These are phyloP conservation scores for Scomber scombrus DNA, from an alignment of 2,113 vertebrate genomes.

Conservation along the genomic window DNA sequence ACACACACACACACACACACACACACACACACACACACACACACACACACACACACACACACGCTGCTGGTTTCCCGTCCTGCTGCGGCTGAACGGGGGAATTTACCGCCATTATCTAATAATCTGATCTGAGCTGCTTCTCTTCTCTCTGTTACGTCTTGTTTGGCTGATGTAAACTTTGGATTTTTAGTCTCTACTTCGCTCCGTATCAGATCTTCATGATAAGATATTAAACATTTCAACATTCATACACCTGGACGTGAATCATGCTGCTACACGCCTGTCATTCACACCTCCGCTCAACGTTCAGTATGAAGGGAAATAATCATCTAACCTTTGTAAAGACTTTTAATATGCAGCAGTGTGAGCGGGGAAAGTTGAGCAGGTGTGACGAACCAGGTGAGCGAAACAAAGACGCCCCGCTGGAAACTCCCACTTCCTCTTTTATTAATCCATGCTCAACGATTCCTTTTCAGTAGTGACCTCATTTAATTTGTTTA, in stretches of 20 bases:
- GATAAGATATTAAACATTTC: background rate
- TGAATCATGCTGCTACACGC: background rate
- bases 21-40: background rate
- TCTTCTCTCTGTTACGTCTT: too few relatives aligned
- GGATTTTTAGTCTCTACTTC: background rate
- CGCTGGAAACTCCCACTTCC: slow-evolving; percentile 42
- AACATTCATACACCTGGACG: background rate
- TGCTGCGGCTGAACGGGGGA: background rate
- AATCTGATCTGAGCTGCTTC: slow-evolving; percentile 3
- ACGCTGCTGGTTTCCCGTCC: background rate
- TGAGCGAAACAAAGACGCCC: background rate
- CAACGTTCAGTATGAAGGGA: too few relatives aligned
- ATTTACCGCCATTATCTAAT: slow-evolving; percentile 2
- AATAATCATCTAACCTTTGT: background rate
- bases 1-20: too few relatives aligned
- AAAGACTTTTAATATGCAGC: too few relatives aligned
- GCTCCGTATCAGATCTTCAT: background rate
- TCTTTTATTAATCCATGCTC: background rate
- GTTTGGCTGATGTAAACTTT: background rate
- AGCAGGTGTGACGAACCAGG: background rate
- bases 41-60: background rate
- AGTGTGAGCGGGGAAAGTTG: background rate
- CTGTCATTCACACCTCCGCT: too few relatives aligned
- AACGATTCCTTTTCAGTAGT: background rate
- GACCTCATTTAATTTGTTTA: background rate